Base-by-base conservation (phyloP, 2,113 vertebrate genomes). In the Labrus mixtus region DNA sequence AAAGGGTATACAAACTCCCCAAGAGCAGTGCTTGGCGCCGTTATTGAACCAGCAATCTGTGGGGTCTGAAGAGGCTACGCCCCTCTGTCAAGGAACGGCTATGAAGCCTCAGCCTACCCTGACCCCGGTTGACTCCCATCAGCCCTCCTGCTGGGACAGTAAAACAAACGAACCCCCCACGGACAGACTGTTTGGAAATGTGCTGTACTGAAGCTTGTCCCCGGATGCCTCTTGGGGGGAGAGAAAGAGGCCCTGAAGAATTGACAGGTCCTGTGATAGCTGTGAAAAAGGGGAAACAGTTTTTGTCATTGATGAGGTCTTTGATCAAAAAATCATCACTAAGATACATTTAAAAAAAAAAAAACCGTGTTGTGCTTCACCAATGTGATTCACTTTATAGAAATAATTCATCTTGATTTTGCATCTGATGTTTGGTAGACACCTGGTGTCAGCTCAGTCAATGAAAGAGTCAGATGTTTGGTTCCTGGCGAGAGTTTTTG, bases 111-210 rank as follows among this genome's bases (percentile, higher is more conserved):
- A 79, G 80, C 79, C 78, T 83, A 82, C 79, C 81, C 77, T 91
- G 92, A 95, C 93, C 91, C 82, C 61, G 76, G 69, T 91, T 91
- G 92, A 93, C 91, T 93, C 70, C 62, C 84, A 84, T 90, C 85
- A 86, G 79, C 85, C 87, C 89, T 91, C 91, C 91, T 90, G 84
- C 89, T 85, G 91, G 82, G 88, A 90, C 78, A 78, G 85, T 92
- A 92, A 93, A 94, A 95, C 91, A 94, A 94, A 93, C 85, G 41
- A 68, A 83, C 87, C 84, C 83, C 85, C 85, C 78, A 72, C 50
- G 81, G 90, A 91, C 89, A 87, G 86, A 78, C 71, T 93, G 91
- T 92, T 93, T 92, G 83, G 88, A 93, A 85, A 87, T 76, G 80
- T 54, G 71, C 77, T 73, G 77, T 68, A 87, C 71, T 86, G 83